phyloP scores from a whole-genome alignment of 2,797 vertebrate species.

The Phylloscopus collybita region DNA sequence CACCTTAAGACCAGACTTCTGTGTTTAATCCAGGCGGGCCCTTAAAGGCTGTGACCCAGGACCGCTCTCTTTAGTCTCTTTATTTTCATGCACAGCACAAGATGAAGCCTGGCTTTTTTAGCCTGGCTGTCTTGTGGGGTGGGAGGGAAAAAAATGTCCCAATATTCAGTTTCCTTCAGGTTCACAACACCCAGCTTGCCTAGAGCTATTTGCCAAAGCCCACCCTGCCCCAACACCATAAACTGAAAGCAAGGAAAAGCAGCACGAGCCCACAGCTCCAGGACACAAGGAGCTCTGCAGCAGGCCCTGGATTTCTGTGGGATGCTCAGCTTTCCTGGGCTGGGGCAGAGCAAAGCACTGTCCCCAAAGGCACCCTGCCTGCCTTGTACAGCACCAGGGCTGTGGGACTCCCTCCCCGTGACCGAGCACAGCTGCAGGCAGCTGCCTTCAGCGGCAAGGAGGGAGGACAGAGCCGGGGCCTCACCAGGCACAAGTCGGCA shows the following conservation, averaged over 20 bases:
- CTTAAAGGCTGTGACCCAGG: neutral
- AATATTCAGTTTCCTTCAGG: neutral
- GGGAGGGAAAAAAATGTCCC: neutral
- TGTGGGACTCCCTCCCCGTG: neutral
- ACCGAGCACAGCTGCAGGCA: neutral
- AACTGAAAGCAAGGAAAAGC: neutral
- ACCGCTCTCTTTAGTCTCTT: neutral
- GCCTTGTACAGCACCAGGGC: rapidly evolving
- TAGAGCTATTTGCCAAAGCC: neutral
- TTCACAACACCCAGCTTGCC: neutral
- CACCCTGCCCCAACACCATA: neutral
- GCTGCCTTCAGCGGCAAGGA: neutral
- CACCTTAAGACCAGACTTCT: rapidly evolving
- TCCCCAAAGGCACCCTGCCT: neutral
- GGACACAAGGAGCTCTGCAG: neutral
- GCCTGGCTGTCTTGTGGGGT: neutral
- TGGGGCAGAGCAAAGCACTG: neutral
- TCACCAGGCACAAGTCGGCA: neutral
- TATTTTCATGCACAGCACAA: neutral
- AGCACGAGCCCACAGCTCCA: neutral
- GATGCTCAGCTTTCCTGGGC: neutral
- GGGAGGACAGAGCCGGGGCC: neutral
- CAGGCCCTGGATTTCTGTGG: neutral
- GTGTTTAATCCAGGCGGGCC: neutral
- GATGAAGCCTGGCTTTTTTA: neutral